Base-by-base conservation (phyloP, 2,797 vertebrate species). In the Pelochelys cantorii region DNA sequence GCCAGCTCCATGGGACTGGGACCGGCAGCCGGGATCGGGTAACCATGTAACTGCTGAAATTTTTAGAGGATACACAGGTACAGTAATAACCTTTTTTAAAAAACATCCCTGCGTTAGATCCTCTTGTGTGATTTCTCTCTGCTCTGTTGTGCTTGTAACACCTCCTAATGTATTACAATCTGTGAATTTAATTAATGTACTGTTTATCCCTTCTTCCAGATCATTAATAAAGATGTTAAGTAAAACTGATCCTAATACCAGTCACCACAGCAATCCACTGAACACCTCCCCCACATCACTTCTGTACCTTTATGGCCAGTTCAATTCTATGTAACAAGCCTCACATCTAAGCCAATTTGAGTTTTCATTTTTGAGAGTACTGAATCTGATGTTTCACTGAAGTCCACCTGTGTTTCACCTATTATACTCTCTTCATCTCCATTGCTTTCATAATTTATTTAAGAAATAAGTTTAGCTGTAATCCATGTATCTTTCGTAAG, bases 151-250 rank as follows among this genome's bases (percentile, higher is more conserved):
- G 91, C 92, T 97, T 97, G 83, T 91, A 94, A 96, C 94, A 93
- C 95, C 90, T 97, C 92, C 95, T 29, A 4, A 85, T 80, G 5
- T 85, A 93, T 11, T 48, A 84, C 92, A 96, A 94, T 95, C 85
- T 94, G 84, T 94, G 93, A 96, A 95, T 95, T 91, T 97, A 96
- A 97, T 96, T 94, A 96, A 92, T 71, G 65, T 83, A 13, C 81
- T 96, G 94, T 97, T 97, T 95, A 95, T 85, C 54, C 83, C 0
- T 96, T 97, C 95, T 95, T 97, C 92, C 90, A 95, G 89, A 87
- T 95, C 91, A 93, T 97, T 97, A 97, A 95, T 94, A 95, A 95
- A 96, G 95, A 95, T 95, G 92, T 95, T 97, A 96, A 97, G 95
- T 93, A 96, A 97, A 95, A 86, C 89, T 94, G 93, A 96, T 96